Percentiles rank a stretch among this genome's conserved stretches.
phyloP scores from a whole-genome alignment of 2,888 invertebrate genomes.

The Ectemnius cavifrons region DNA sequence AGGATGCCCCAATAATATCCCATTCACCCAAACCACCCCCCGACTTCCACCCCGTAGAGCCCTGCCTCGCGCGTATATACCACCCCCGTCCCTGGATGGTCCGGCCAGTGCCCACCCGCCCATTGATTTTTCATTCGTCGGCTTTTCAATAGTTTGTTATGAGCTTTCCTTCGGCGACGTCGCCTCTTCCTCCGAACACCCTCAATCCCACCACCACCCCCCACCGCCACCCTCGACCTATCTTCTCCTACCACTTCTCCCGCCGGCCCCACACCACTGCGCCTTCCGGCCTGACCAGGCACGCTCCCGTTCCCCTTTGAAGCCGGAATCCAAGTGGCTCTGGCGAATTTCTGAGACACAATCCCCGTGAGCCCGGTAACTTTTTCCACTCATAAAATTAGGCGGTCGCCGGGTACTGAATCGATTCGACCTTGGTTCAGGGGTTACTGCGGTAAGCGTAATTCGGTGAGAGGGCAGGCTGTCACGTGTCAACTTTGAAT shows the following conservation, averaged over 20 bases:
- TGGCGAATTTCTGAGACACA: no score
- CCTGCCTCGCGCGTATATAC: constrained; percentile 45
- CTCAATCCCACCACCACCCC: no score
- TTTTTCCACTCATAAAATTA: not conserved
- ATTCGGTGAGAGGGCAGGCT: not conserved
- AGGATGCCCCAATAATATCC: constrained; percentile 79
- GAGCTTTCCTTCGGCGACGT: constrained; percentile 75
- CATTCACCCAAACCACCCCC: constrained; percentile 74
- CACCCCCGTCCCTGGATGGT: constrained; percentile 55
- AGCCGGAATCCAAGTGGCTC: constrained; percentile 1
- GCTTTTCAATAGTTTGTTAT: constrained; percentile 78
- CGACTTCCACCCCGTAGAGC: constrained; percentile 48
- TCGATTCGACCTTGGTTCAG: not conserved
- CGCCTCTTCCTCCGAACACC: constrained; percentile 48
- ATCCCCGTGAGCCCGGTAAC: not conserved
- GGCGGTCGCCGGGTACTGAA: not conserved
- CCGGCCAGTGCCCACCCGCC: constrained; percentile 66
- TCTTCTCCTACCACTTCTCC: not conserved
- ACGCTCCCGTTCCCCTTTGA: constrained; percentile 45
- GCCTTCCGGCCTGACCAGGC: constrained; percentile 24
- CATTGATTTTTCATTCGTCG: constrained; percentile 78
- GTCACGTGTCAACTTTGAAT: not conserved
- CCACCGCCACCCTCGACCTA: not conserved
- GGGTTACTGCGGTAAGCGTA: constrained; percentile 4
- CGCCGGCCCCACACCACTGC: constrained; percentile 22